These are phyloP conservation scores for Hypolimnas misippus DNA, from an alignment of 2,888 invertebrate genomes.

Conservation along the genomic window DNA sequence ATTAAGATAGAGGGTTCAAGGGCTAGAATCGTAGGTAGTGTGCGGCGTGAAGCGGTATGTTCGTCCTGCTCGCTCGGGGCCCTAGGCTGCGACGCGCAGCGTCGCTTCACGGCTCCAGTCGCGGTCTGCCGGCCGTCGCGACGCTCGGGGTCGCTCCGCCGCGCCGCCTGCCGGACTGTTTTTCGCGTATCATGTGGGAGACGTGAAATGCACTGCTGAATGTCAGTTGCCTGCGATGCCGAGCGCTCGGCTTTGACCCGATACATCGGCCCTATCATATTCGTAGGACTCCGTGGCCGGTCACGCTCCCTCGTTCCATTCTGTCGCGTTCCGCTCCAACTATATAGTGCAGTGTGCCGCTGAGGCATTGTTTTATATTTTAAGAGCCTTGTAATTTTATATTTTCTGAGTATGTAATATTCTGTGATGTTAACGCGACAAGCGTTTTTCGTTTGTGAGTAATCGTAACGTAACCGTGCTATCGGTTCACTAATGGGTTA, in stretches of 20 bases:
- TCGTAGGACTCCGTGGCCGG: constrained; percentile 37
- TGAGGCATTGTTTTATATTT: constrained; percentile 66
- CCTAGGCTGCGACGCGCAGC: constrained; percentile 78
- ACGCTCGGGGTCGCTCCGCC: constrained; percentile 79
- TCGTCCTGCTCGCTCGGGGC: constrained; percentile 79
- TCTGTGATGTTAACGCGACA: constrained; percentile 20
- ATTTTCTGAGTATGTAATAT: constrained; percentile 40
- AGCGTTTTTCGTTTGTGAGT: constrained; percentile 26
- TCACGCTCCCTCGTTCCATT: constrained; percentile 40
- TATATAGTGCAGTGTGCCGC: constrained; percentile 66
- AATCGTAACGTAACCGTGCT: constrained; percentile 51
- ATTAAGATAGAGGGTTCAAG: constrained; percentile 75
- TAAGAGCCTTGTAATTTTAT: constrained; percentile 46
- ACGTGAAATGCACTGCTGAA: constrained; percentile 71
- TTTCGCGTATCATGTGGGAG: constrained; percentile 60
- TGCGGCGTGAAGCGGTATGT: constrained; percentile 62
- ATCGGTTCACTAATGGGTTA: constrained; percentile 65
- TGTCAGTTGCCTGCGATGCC: constrained; percentile 47
- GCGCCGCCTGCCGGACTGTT: constrained; percentile 69
- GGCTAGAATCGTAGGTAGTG: constrained; percentile 73
- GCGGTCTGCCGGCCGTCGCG: constrained; percentile 83
- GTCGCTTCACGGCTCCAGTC: constrained; percentile 73
- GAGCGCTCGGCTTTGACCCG: constrained; percentile 48
- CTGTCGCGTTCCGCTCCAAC: constrained; percentile 44
- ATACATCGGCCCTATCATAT: constrained; percentile 36